Evolutionary conservation across 2,797 vertebrate genomes (phyloP), one percentile per base, ranked within the genome.

Genomic region (Geotrypetes seraphini): DNA sequence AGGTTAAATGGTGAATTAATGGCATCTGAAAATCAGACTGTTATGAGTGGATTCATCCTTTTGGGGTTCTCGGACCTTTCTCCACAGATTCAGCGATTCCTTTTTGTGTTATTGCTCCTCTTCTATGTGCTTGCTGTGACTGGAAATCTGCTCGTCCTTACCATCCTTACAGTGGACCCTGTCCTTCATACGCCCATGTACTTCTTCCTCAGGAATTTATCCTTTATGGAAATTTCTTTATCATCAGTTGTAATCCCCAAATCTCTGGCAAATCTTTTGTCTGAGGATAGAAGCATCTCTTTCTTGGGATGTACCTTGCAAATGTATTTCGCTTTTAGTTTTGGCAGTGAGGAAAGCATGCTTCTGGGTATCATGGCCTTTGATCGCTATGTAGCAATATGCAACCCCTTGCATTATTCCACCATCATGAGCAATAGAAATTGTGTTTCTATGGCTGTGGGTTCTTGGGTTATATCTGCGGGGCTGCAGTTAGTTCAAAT

Each of bases 281-380:
- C 36, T n/a, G 39, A 35, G 12, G 9, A 16, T 28, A 47, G 8
- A 12, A 30, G 11, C 14, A 45, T 45, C 9, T 45, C 45, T 2
- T 3, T 28, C 22, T n/a, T 33, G 19, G 40, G 22, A 14, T 54
- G 45, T 30, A 40, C 36, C 4, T 36, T 10, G 0, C 40, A 41
- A 32, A 41, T 35, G 12, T 54, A 54, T 31, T 43, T 54, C 20
- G 43, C 7, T 20, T 19, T 54, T 16, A 33, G 28, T 28, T 2
- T 49, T 13, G 50, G 29, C 7, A 46, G 33, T 35, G 39, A 45
- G 3, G 36, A 49, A 9, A 54, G 44, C 13, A 33, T 54, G 26
- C 20, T 36, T 19, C 18, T 49, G 32, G 44, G 40, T 7, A 37
- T 44, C n/a, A 49, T 54, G 45, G 39, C 36, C 17, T 43, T 47